Conservation (phyloP, 2,888 invertebrate genomes). For the Thysanoteuthis rhombus region DNA sequence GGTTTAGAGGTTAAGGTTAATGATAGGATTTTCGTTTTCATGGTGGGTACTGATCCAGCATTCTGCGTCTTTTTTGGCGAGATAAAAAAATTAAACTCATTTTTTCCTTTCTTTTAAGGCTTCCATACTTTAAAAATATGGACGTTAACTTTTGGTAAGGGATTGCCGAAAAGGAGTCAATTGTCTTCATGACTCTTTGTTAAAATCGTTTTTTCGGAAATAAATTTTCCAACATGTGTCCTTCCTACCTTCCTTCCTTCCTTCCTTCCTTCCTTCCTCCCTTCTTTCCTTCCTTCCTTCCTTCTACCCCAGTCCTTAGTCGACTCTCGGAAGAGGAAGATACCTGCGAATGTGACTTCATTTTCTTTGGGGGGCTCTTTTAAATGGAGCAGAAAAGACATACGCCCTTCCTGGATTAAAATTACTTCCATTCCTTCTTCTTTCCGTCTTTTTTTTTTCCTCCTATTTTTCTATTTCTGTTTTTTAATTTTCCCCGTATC, state of each 20-base stretch:
- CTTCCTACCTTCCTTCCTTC: not conserved
- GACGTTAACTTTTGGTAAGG: too few species aligned
- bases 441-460: not conserved
- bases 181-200: not conserved
- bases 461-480: not conserved
- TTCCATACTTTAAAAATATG: too few species aligned
- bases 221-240: not conserved
- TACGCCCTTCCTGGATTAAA: not conserved
- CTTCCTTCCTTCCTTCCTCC: not conserved
- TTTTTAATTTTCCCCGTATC: not conserved
- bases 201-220: not conserved
- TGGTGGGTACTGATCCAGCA: too few species aligned
- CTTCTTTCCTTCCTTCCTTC: too few species aligned
- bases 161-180: too few species aligned
- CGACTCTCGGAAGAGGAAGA: not conserved
- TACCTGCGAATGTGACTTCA: not conserved
- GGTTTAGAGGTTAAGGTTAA: too few species aligned
- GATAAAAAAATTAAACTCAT: too few species aligned
- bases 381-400: conserved; percentile 12
- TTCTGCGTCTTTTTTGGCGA: too few species aligned
- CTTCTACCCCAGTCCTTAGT: not conserved
- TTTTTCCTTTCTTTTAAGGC: too few species aligned
- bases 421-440: not conserved
- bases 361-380: not conserved
- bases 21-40: too few species aligned